A percentile compares a stretch with the other conserved stretches of the same genome.
Evolutionary conservation across 2,888 invertebrate species (phyloP).

Genomic region (Smittia aterrima): DNA sequence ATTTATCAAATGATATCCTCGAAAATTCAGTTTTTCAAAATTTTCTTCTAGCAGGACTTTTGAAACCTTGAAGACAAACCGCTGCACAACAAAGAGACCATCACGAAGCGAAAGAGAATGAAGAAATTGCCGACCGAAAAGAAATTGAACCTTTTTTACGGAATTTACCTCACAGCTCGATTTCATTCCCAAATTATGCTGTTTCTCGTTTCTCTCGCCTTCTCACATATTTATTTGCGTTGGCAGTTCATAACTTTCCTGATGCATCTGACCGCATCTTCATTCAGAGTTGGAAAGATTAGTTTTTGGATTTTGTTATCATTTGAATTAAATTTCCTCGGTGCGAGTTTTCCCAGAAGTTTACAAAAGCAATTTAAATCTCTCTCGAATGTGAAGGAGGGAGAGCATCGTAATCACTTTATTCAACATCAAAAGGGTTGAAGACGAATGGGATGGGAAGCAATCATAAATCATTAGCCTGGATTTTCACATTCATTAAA

Average conservation of each 20-base stretch:
- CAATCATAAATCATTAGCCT: constrained; percentile 23
- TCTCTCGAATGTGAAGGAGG: background rate
- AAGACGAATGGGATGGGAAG: background rate
- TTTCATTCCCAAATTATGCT: constrained; percentile 16
- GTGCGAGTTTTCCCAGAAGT: background rate
- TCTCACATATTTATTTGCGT: constrained; percentile 24
- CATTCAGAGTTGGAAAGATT: background rate
- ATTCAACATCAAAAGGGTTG: background rate
- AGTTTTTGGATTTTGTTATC: background rate
- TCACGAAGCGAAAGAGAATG: background rate
- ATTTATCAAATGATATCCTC: background rate
- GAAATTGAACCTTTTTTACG: constrained; percentile 18
- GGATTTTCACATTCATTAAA: constrained; percentile 17
- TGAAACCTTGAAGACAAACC: background rate
- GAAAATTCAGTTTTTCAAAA: background rate
- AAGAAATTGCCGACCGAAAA: background rate
- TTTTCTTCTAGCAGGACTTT: background rate
- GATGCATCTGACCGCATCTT: background rate
- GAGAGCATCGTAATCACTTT: too few relatives aligned
- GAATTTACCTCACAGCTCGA: constrained; percentile 23
- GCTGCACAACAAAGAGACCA: background rate
- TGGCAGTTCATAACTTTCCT: constrained; percentile 23
- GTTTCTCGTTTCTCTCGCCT: background rate
- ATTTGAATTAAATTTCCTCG: background rate
- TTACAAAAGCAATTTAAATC: constrained; percentile 18